These are phyloP conservation scores for Drosophila baimaii DNA, from an alignment of 1,140 invertebrate genomes.

Conservation along the genomic window DNA sequence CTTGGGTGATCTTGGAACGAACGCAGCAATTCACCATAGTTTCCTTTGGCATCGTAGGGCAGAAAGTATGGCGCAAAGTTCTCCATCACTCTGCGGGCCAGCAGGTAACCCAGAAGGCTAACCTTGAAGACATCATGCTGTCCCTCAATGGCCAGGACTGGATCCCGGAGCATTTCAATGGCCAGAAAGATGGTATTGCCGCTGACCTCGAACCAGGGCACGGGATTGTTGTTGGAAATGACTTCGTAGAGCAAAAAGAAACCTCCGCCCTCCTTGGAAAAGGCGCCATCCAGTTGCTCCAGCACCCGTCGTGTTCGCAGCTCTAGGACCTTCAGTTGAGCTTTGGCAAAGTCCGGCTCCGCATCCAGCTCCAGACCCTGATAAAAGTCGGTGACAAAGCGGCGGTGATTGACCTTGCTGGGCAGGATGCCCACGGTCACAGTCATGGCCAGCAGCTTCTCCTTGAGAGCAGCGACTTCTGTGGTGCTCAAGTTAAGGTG, in stretches of 20 bases:
- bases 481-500: background rate
- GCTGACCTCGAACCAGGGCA: conserved; percentile 1
- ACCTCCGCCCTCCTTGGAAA: background rate
- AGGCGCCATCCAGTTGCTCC: background rate
- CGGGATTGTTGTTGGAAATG: background rate
- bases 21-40: conserved; percentile 1
- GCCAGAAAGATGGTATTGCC: background rate
- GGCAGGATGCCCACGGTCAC: background rate
- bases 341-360: conserved; percentile 4
- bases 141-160: background rate
- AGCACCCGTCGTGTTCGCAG: background rate
- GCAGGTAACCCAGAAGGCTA: background rate
- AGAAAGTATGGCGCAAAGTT: background rate
- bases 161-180: background rate
- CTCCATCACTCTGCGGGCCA: background rate
- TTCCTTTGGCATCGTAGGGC: background rate
- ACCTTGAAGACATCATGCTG: conserved; percentile 11
- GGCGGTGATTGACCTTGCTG: background rate
- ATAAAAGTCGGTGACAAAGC: conserved; percentile 6
- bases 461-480: background rate
- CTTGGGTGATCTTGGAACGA: background rate
- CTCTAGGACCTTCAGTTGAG: background rate
- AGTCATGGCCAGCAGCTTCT: background rate
- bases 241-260: background rate
- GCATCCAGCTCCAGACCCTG: background rate